Base-by-base conservation (phyloP, 2,113 vertebrate species). In the Catagonus wagneri region DNA sequence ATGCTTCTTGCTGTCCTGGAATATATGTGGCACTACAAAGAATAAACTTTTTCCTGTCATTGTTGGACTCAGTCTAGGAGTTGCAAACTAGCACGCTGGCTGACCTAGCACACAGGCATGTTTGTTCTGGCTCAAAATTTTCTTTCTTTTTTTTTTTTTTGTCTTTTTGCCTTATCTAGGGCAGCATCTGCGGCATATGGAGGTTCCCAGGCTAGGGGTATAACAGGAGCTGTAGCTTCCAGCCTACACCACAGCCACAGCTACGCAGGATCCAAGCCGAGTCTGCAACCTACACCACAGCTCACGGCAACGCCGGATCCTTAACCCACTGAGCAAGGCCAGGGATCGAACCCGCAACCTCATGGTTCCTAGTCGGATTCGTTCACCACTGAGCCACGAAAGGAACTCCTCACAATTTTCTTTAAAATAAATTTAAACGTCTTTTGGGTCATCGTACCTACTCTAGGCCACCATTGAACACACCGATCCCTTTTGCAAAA, bases 371-470 rank as follows among this genome's bases (percentile, higher is more conserved):
- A n/a, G n/a, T n/a, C n/a, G n/a, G n/a, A n/a, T n/a, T n/a, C n/a
- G n/a, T n/a, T n/a, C n/a, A n/a, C n/a, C n/a, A n/a, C n/a, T n/a
- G n/a, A n/a, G n/a, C n/a, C n/a, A n/a, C n/a, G n/a, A n/a, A n/a
- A n/a, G n/a, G n/a, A n/a, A n/a, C n/a, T n/a, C n/a, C 54, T 78
- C 85, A 83, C 1, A 79, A 58, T 65, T 79, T 84, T 89, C 10
- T 65, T 85, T 68, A 69, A 93, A 95, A 95, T 56, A 80, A 60
- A 81, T 90, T 27, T 71, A 79, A 83, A 80, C 36, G 7, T 32
- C 7, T 32, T 89, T 72, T 60, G 7, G 32, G 86, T 80, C 4
- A 93, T 81, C 17, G 74, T 90, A 72, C 19, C 0, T 6, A 13
- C 16, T 93, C 17, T 2, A 58, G 4, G 50, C 88, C 19, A 78